Evolutionary conservation across 2,888 invertebrate genomes (phyloP).

Genomic region (Atrina japonica): DNA sequence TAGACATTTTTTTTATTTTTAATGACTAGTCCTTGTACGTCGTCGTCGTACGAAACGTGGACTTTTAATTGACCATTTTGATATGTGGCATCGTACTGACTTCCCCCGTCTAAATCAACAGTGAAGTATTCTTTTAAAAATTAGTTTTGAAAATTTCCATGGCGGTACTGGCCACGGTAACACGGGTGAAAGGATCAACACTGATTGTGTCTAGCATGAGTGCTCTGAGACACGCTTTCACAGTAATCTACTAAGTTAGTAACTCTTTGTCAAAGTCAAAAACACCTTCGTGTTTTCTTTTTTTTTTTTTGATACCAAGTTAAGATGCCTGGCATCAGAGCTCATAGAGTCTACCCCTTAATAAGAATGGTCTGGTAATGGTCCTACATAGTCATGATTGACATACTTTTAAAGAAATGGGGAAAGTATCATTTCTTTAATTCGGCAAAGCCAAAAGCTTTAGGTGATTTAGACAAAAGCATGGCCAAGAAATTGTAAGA

Average conservation of each 20-base stretch:
- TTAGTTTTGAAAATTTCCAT: too few relatives aligned
- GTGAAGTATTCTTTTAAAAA: too few relatives aligned
- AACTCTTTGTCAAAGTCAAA: conserved; percentile 47
- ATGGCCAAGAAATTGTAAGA: conserved; percentile 50
- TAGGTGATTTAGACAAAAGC: conserved; percentile 42
- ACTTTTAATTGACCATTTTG: too few relatives aligned
- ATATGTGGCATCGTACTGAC: too few relatives aligned
- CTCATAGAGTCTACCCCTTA: conserved; percentile 47
- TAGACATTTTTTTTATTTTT: too few relatives aligned
- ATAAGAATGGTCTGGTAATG: conserved; percentile 41
- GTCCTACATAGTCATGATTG: conserved; percentile 48
- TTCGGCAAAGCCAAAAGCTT: conserved; percentile 45
- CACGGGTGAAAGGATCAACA: too few relatives aligned
- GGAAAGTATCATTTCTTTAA: conserved; percentile 54
- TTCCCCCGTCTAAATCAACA: too few relatives aligned
- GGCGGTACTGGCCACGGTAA: too few relatives aligned
- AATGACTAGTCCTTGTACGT: too few relatives aligned
- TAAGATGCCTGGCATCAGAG: conserved; percentile 25
- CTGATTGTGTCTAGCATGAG: too few relatives aligned
- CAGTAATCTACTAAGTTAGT: too few relatives aligned
- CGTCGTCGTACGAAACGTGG: too few relatives aligned
- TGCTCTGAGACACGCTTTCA: conserved; percentile 32
- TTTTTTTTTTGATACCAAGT: conserved; percentile 33
- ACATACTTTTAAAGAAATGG: conserved; percentile 45
- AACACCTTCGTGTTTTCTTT: conserved; percentile 10